Conservation (phyloP, 2,797 vertebrate species). For the Potorous gilbertii region DNA sequence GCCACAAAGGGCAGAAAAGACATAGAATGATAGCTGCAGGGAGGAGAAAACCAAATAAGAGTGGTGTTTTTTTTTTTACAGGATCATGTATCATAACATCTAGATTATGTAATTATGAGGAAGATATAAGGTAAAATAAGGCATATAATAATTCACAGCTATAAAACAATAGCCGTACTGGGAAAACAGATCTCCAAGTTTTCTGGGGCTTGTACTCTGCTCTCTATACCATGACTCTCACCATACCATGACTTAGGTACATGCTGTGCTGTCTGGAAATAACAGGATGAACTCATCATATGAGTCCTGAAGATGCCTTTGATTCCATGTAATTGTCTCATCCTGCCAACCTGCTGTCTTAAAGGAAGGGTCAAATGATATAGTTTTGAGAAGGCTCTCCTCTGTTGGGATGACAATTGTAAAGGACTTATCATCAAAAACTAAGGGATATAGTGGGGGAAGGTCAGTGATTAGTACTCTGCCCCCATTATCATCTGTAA, state of each 20-base stretch:
- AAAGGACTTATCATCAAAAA: not conserved
- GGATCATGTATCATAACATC: not conserved
- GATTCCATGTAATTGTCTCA: not conserved
- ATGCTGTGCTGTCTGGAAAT: not conserved
- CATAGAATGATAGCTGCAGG: not conserved
- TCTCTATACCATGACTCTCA: not conserved
- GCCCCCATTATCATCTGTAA: conserved; percentile 20
- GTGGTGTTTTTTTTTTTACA: not conserved
- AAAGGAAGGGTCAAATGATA: not conserved
- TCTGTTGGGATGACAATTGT: not conserved
- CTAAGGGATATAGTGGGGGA: not conserved
- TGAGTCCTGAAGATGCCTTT: not conserved
- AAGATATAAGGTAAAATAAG: not conserved
- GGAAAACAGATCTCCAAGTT: not conserved
- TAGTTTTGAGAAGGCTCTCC: not conserved
- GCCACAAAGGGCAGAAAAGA: not conserved
- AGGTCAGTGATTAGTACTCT: not conserved
- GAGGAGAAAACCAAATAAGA: not conserved
- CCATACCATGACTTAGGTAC: not conserved
- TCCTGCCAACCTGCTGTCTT: not conserved
- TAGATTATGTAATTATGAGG: not conserved
- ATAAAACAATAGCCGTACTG: not conserved
- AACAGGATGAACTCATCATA: not conserved
- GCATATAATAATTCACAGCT: not conserved
- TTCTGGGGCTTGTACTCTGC: not conserved